A percentile compares a stretch with the other conserved stretches of the same genome.
Conservation (phyloP, 2,797 vertebrate species). For the Paratrypauchen microcephalus region DNA sequence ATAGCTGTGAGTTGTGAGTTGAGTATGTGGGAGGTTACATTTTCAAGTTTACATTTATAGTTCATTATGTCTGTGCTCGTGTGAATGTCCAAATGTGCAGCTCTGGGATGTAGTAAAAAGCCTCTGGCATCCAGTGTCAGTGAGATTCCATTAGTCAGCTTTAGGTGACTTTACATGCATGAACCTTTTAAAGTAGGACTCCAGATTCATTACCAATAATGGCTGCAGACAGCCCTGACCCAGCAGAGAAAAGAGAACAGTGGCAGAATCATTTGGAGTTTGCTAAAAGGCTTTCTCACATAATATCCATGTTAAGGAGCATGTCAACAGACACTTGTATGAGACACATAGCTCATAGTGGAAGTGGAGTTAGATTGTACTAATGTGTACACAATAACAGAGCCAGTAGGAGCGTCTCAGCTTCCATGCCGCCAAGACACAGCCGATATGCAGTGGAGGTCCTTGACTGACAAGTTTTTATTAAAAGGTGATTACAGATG, state of each 20-base stretch:
- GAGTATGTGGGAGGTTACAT: slow-evolving; percentile 66
- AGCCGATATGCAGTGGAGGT: slow-evolving; percentile 31
- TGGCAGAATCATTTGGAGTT: slow-evolving; percentile 82
- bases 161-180: slow-evolving; percentile 82
- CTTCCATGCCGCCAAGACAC: slow-evolving; percentile 38
- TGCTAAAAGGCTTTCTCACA: slow-evolving; percentile 83
- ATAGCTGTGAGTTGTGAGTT: slow-evolving; percentile 54
- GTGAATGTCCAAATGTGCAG: slow-evolving; percentile 71
- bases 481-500: neutral
- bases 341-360: slow-evolving; percentile 69
- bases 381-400: slow-evolving; percentile 75
- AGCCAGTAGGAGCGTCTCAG: slow-evolving; percentile 66
- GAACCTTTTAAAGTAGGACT: slow-evolving; percentile 86
- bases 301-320: slow-evolving; percentile 87
- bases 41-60: slow-evolving; percentile 72
- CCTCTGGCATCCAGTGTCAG: slow-evolving; percentile 72
- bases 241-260: slow-evolving; percentile 73
- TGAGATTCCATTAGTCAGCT: slow-evolving; percentile 85
- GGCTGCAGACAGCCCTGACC: slow-evolving; percentile 82
- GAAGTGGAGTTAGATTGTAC: slow-evolving; percentile 73
- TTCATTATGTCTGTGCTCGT: slow-evolving; percentile 68
- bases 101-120: slow-evolving; percentile 75
- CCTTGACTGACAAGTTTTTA: slow-evolving; percentile 22
- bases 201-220: slow-evolving; percentile 86
- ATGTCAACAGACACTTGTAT: slow-evolving; percentile 87